Base-by-base conservation (phyloP, 2,113 vertebrate species). In the Parus major region DNA sequence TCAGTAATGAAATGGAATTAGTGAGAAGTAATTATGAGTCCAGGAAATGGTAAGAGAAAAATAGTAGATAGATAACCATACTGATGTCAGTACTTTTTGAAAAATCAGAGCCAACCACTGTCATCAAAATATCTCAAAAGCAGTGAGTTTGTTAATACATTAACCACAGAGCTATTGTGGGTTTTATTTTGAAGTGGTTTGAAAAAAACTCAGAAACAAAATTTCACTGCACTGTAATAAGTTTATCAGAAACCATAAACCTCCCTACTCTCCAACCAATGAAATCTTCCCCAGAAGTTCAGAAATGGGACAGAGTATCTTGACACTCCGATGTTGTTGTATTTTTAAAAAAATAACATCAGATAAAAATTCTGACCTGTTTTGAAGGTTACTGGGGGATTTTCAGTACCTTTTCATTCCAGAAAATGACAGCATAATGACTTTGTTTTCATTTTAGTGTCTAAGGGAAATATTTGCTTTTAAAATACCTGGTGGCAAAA, bases 381-480 rank as follows among this genome's bases (percentile, higher is more conserved):
- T 82, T 64, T 44, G 21, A 92, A 68, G 12, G 23, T 46, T 49
- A 23, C 9, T 57, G 31, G n/a, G 23, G 33, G 23, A 69, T 61
- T 96, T 95, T n/a, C 18, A 55, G 17, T 56, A 64, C 18, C 42
- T 86, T 20, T 68, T 88, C 7, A n/a, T 83, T 72, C 90, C 68
- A 78, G 85, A 95, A 95, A 95, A 79, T 72, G 44, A 39, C 9
- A 61, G 33, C 82, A 53, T 57, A 88, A 41, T 7, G 80, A 63
- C 33, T 93, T 97, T 81, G 35, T 31, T 94, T 94, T 85, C 63
- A 59, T 97, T 95, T 96, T 86, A 89, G 79, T 92, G 68, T 83
- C 63, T 94, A n/a, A 11, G 44, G 65, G 59, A 96, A 97, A 91
- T 95, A 75, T 71, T 97, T 97, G 15, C 16, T 78, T 97, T 96